Evolutionary conservation across 1,140 invertebrate species (phyloP), one percentile per base, ranked within the genome.

Genomic region (Polypedilum pembai): DNA sequence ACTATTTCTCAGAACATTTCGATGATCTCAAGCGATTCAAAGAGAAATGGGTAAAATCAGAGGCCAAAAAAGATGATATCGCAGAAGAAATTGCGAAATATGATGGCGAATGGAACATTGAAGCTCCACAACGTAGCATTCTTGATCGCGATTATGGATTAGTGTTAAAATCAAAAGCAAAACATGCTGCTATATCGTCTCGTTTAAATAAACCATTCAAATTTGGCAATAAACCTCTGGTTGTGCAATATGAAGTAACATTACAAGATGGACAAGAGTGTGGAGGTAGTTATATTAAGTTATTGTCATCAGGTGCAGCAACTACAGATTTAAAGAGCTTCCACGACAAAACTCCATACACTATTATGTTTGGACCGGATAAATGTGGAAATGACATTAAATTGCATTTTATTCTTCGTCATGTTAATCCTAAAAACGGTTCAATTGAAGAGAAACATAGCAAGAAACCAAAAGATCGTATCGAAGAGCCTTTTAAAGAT

Each of bases 341-440:
- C 82, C 88, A 95, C 82, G 96, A 99, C 84, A 96, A 98, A 84
- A 96, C 96, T 8, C 93, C 95, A 0, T 99, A 98, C 83, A 94
- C 94, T 1, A 95, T 99, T 78, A 99, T 99, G 98, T 99, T 99
- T 86, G 98, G 97, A 1, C 98, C 98, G 8, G 98, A 99, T 85
- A 99, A 99, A 83, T 99, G 98, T 85, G 97, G 97, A 75, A 94
- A 91, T 79, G 94, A 97, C 83, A 89, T 93, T 78, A 98, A 98
- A 88, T 84, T 98, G 73, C 98, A 99, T 83, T 99, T 99, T 82
- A 99, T 99, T 81, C 96, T 99, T 84, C 88, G 92, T 73, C 95
- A 98, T 82, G 92, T 91, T 82, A 98, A 99, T 85, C 96, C 96
- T 15, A 86, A 91, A 77, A 99, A 96, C 81, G 94, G 93, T 63